Evolutionary conservation across 2,888 invertebrate species (phyloP), one percentile per base, ranked within the genome.

Genomic region (Mycalesis mineus): DNA sequence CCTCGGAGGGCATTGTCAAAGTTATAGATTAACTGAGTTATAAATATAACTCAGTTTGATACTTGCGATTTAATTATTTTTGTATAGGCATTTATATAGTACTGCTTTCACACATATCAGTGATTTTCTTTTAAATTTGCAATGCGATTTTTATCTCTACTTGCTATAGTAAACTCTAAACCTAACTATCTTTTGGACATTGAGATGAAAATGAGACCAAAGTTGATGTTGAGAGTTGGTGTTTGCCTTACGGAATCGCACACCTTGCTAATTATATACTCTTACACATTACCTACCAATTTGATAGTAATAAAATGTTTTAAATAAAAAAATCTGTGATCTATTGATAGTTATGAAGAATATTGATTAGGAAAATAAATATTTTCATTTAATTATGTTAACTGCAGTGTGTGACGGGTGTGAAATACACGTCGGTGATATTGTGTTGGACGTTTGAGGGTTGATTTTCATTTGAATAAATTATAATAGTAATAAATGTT

Each of bases 241-340:
- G 9, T 11, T 11, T 2, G 11, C 4, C 9, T 11, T 36, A 9
- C 11, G 4, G 4, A 11, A 36, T 4, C 4, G 9, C 36, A 11
- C 4, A 4, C 11, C 11, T 1, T 1, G 36, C 9, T 11, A 11
- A 4, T 11, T 11, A 11, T 1, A 1, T 4, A 36, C 11, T 4
- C 11, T 11, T 11, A 11, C 11, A 36, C 36, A 4, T 11, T 11
- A 36, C 36, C 11, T 11, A 36, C 36, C 9, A 36, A 36, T 36
- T 11, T 11, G 36, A 36, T 36, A n/a, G 4, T 11, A 13, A 44
- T 45, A 8, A 8, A n/a, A 44, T 28, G 29, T 44, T 11, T 65
- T 64, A 63, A 59, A n/a, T n/a, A 51, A 50, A 57, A 72, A 72
- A 78, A 83, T 80, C 85, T 86, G 86, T 86, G 84, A 86, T 87